A percentile compares a stretch with the other conserved stretches of the same genome.
phyloP scores from a whole-genome alignment of 1,140 invertebrate species.

The Panonychus citri region DNA sequence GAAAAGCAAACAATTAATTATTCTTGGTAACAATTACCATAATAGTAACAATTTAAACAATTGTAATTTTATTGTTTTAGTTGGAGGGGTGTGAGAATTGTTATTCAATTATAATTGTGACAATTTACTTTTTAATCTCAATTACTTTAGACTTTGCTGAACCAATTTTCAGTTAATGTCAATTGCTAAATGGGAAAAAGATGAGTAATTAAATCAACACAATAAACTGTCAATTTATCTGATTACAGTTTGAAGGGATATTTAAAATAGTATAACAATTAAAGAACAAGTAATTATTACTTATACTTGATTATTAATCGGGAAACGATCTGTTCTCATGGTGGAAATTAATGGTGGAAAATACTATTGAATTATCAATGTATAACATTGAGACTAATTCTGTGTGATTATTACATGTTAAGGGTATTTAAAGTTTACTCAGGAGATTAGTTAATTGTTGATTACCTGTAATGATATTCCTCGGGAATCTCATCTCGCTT shows the following conservation, averaged over 20 bases:
- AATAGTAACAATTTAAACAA: not conserved
- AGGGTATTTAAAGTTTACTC: too few relatives aligned
- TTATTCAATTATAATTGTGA: not conserved
- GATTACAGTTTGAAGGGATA: too few relatives aligned
- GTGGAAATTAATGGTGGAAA: not conserved
- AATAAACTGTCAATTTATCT: too few relatives aligned
- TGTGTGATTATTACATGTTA: too few relatives aligned
- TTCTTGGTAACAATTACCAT: not conserved
- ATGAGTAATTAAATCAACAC: too few relatives aligned
- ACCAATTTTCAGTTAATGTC: too few relatives aligned
- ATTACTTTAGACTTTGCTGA: too few relatives aligned
- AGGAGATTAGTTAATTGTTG: too few relatives aligned
- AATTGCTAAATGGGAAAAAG: too few relatives aligned
- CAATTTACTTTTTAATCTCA: too few relatives aligned
- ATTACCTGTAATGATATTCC: slow-evolving; percentile 19
- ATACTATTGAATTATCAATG: not conserved
- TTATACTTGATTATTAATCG: not conserved
- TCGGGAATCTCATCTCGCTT: slow-evolving; percentile 21
- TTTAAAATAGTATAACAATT: too few relatives aligned
- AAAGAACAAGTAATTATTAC: not conserved
- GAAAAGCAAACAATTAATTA: not conserved
- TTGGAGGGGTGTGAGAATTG: not conserved
- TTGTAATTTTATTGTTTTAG: not conserved
- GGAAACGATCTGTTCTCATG: not conserved
- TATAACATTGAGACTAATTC: too few relatives aligned